phyloP scores from a whole-genome alignment of 1,140 invertebrate species.

The Pinna nobilis region DNA sequence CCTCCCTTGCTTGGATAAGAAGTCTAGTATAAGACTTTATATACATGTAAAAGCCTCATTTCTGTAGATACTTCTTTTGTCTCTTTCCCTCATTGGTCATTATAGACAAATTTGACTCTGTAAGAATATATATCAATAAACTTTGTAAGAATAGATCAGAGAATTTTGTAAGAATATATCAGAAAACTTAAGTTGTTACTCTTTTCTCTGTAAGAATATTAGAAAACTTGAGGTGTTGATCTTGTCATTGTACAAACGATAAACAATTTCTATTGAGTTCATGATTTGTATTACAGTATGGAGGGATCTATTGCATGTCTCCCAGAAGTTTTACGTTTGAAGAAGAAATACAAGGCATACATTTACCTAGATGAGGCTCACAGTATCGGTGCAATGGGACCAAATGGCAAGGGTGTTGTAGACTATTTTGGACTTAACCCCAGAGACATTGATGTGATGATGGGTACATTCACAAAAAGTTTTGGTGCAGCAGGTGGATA shows the following conservation, averaged over 20 bases:
- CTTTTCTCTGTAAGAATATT: background rate
- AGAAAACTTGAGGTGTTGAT: background rate
- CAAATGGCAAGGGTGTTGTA: constrained; percentile 89
- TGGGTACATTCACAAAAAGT: constrained; percentile 97
- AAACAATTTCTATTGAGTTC: background rate
- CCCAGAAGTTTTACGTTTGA: constrained; percentile 90
- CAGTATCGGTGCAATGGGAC: constrained; percentile 94
- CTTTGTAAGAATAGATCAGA: too few species aligned
- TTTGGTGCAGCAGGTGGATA: constrained; percentile 98
- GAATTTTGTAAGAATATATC: too few species aligned
- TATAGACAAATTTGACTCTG: too few species aligned
- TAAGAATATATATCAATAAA: too few species aligned
- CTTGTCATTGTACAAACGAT: background rate
- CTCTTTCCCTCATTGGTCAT: too few species aligned
- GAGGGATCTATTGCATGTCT: constrained; percentile 95
- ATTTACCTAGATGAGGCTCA: constrained; percentile 97
- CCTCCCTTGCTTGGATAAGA: too few species aligned
- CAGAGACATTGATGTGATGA: constrained; percentile 93
- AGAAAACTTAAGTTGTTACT: too few species aligned
- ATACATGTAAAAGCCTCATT: too few species aligned
- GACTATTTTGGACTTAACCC: constrained; percentile 90
- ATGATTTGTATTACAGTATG: constrained; percentile 83
- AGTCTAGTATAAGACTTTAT: too few species aligned
- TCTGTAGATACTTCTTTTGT: too few species aligned
- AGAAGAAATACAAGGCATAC: constrained; percentile 94